These are phyloP conservation scores for Aeoliscus strigatus DNA, from an alignment of 2,797 vertebrate species.

Conservation along the genomic window DNA sequence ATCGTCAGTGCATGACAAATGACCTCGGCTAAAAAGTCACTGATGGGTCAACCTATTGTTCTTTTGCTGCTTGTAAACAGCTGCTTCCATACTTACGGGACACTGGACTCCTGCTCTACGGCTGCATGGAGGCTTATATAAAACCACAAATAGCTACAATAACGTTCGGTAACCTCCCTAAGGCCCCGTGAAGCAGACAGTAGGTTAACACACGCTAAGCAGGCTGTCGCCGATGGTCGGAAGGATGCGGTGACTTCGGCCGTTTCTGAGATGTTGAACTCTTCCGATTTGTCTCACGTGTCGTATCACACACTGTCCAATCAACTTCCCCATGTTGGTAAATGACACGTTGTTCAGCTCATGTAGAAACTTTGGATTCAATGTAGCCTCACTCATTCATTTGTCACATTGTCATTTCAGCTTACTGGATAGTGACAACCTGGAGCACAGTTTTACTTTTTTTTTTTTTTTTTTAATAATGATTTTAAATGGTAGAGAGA, in stretches of 20 bases:
- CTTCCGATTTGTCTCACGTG: conserved; percentile 10
- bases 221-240: conserved; percentile 40
- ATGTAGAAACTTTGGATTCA: conserved; percentile 14
- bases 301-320: conserved; percentile 13
- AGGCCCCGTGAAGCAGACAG: conserved; percentile 34
- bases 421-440: no score
- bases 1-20: conserved; percentile 25
- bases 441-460: no score
- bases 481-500: no score
- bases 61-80: conserved; percentile 40
- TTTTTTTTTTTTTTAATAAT: neutral
- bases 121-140: conserved; percentile 42
- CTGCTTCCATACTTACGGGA: conserved; percentile 48
- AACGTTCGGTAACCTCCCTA: conserved; percentile 52
- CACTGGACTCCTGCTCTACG: conserved; percentile 26
- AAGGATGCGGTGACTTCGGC: conserved; percentile 47
- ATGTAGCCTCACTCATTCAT: neutral
- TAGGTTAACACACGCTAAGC: conserved; percentile 39
- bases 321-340: conserved; percentile 3
- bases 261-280: conserved; percentile 16
- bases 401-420: no score
- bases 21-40: conserved; percentile 33
- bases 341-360: conserved; percentile 12
- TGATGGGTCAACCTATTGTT: conserved; percentile 42
- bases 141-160: conserved; percentile 58